phyloP scores from a whole-genome alignment of 30 jellyfish, hydroid and myxozoan genomes.

The Catostylus mosaicus region DNA sequence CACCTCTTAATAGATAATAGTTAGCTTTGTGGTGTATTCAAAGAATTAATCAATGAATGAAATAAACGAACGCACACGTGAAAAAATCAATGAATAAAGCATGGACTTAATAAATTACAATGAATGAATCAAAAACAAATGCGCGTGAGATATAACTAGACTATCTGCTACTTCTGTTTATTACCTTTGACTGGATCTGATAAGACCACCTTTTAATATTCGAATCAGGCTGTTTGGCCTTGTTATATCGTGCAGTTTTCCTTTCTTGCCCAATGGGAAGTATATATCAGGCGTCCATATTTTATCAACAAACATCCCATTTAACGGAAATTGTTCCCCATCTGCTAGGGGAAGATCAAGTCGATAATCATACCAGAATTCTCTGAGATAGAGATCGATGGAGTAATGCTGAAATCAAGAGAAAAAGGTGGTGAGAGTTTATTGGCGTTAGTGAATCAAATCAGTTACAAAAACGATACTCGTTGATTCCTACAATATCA shows the following conservation, averaged over 20 bases:
- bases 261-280: slow-evolving; percentile 83
- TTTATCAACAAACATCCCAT: slow-evolving; percentile 51
- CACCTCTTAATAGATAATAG: too few relatives aligned
- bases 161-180: neutral
- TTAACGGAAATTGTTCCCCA: slow-evolving; percentile 61
- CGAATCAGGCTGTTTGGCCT: slow-evolving; percentile 75
- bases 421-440: too few relatives aligned
- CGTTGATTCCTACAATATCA: too few relatives aligned
- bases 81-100: too few relatives aligned
- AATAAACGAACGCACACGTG: too few relatives aligned
- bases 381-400: slow-evolving; percentile 80
- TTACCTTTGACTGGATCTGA: slow-evolving; percentile 83
- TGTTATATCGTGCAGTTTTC: slow-evolving; percentile 80
- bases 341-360: slow-evolving; percentile 32
- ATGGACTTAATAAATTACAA: too few relatives aligned
- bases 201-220: slow-evolving; percentile 62
- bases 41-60: too few relatives aligned
- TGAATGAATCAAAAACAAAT: too few relatives aligned
- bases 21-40: too few relatives aligned
- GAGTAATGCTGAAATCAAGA: slow-evolving; percentile 70
- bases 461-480: too few relatives aligned
- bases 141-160: neutral
- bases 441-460: too few relatives aligned
- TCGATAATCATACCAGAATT: slow-evolving; percentile 79
- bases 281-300: slow-evolving; percentile 94